These are phyloP conservation scores for Nesospiza acunhae DNA, from an alignment of 2,113 vertebrate species.

Conservation along the genomic window DNA sequence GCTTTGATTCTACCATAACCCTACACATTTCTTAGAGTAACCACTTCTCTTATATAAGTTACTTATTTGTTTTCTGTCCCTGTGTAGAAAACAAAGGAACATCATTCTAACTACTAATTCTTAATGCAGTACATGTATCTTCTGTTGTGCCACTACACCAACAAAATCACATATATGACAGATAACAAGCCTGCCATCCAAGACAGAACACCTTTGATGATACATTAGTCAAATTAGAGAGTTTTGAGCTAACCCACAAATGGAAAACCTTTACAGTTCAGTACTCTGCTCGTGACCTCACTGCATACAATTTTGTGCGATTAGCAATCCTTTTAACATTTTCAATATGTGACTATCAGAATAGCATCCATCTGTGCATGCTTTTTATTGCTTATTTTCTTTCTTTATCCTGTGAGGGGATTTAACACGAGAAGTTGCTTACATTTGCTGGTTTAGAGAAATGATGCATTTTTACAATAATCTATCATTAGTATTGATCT, in stretches of 20 bases:
- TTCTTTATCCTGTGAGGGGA: not conserved
- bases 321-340: not conserved
- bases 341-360: not conserved
- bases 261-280: not conserved
- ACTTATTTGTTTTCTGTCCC: not conserved
- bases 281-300: not conserved
- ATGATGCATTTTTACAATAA: not conserved
- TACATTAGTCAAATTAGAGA: not conserved
- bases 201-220: not conserved
- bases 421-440: not conserved
- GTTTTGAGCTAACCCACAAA: not conserved
- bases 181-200: not conserved
- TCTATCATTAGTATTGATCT: not conserved
- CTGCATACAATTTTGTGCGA: not conserved
- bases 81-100: not conserved
- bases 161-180: not conserved
- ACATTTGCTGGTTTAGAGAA: not conserved
- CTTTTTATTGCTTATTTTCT: slow-evolving; percentile 7
- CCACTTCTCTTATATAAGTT: not conserved
- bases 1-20: not conserved
- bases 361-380: not conserved
- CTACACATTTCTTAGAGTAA: not conserved
- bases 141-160: not conserved
- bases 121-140: not conserved
- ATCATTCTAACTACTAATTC: not conserved